phyloP scores from a whole-genome alignment of 37 sponge, comb jelly and placozoan species.

The Aphrocallistes beatrix region DNA sequence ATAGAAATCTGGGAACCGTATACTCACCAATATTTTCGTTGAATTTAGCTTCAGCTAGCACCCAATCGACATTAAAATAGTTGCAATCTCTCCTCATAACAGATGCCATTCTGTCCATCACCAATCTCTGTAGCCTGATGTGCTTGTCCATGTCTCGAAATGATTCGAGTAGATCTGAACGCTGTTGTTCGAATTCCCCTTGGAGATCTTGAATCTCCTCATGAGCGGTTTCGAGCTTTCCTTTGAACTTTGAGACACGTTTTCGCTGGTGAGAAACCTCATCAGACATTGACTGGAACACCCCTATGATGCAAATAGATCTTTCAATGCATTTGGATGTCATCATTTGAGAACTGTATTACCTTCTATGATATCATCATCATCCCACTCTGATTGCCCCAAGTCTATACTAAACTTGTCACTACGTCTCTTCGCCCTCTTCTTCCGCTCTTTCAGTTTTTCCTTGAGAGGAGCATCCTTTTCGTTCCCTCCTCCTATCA shows the following conservation, averaged over 20 bases:
- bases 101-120: slow-evolving; percentile 51
- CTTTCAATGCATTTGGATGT: background rate
- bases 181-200: slow-evolving; percentile 70
- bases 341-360: background rate
- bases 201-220: slow-evolving; percentile 73
- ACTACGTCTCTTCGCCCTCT: slow-evolving; percentile 30
- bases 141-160: slow-evolving; percentile 52
- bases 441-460: slow-evolving; percentile 31
- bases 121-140: slow-evolving; percentile 49
- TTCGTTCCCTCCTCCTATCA: slow-evolving; percentile 74
- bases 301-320: slow-evolving; percentile 27
- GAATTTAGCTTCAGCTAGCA: slow-evolving; percentile 54
- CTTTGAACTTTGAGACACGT: slow-evolving; percentile 26
- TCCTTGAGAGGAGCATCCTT: slow-evolving; percentile 26
- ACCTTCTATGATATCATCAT: background rate
- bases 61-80: slow-evolving; percentile 85
- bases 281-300: slow-evolving; percentile 70
- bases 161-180: slow-evolving; percentile 77
- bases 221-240: slow-evolving; percentile 37
- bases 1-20: slow-evolving; percentile 40
- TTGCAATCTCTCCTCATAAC: slow-evolving; percentile 82
- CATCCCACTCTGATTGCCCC: background rate
- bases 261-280: slow-evolving; percentile 54
- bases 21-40: slow-evolving; percentile 47
- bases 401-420: background rate